Evolutionary conservation across 1,140 invertebrate species (phyloP).

Genomic region (Dysdera silvatica): DNA sequence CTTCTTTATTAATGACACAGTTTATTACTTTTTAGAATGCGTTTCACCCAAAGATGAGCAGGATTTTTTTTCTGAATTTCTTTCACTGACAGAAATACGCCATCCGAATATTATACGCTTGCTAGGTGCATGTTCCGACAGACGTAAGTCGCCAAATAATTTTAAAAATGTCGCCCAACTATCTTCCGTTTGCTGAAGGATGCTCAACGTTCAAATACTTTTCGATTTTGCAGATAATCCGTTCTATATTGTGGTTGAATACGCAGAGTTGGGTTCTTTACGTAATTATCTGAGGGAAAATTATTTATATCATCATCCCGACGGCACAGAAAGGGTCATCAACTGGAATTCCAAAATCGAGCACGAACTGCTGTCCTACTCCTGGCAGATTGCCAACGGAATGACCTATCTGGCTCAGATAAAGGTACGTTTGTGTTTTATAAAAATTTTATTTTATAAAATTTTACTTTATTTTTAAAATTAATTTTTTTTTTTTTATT

Average conservation of each 20-base stretch:
- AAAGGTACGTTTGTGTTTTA: conserved; percentile 53
- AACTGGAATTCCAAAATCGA: no score
- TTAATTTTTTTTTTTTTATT: no score
- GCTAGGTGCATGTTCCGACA: conserved; percentile 63
- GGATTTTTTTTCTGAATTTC: conserved; percentile 71
- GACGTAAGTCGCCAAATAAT: no score
- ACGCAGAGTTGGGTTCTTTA: conserved; percentile 67
- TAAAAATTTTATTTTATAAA: no score
- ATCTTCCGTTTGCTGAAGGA: no score
- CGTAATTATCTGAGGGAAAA: conserved; percentile 48
- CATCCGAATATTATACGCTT: conserved; percentile 75
- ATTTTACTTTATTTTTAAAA: no score
- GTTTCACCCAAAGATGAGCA: conserved; percentile 53
- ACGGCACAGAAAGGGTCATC: neutral
- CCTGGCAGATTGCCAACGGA: conserved; percentile 78
- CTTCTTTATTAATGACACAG: no score
- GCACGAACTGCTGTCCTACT: conserved; percentile 72
- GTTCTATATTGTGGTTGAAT: conserved; percentile 73
- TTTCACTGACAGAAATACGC: conserved; percentile 68
- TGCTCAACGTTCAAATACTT: no score
- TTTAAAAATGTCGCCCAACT: no score
- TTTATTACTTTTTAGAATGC: conserved; percentile 40
- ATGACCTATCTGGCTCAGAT: conserved; percentile 75
- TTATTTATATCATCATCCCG: conserved; percentile 35
- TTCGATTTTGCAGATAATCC: conserved; percentile 53